Percentiles rank a stretch among this genome's conserved stretches.
Evolutionary conservation across 2,113 vertebrate species (phyloP).

Genomic region (Epinephelus fuscoguttatus): DNA sequence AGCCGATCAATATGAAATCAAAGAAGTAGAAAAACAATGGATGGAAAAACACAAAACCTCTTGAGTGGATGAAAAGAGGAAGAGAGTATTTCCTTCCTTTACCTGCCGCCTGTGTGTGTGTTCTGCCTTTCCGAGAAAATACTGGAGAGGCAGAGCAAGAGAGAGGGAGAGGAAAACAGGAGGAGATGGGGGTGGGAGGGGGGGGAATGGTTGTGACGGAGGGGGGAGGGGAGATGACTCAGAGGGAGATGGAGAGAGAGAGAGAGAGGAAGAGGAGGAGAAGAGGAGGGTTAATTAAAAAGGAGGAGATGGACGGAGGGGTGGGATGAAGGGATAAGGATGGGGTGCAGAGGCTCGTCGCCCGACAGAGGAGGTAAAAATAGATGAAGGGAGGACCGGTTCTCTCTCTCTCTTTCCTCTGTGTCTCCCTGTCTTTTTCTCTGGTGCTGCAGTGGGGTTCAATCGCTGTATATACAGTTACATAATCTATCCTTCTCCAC

Average conservation of each 20-base stretch:
- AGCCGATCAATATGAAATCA: conserved; percentile 20
- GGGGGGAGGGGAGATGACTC: conserved; percentile 82
- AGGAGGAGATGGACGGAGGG: conserved; percentile 63
- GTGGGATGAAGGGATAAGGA: conserved; percentile 65
- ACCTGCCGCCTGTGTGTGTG: conserved; percentile 77
- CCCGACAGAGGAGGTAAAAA: conserved; percentile 61
- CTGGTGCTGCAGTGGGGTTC: conserved; percentile 69
- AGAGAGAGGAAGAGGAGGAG: conserved; percentile 64
- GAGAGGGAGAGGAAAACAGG: conserved; percentile 30
- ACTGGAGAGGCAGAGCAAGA: conserved; percentile 64
- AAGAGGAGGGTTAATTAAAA: conserved; percentile 74
- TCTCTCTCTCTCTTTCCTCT: conserved; percentile 7
- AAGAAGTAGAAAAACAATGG: background rate
- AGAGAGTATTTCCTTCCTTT: conserved; percentile 64
- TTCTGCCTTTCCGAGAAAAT: conserved; percentile 74
- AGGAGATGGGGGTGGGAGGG: conserved; percentile 5
- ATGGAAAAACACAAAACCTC: conserved; percentile 19
- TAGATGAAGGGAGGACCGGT: conserved; percentile 52
- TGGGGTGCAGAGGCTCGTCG: conserved; percentile 49
- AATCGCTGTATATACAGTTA: conserved; percentile 52
- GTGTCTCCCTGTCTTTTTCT: conserved; percentile 41
- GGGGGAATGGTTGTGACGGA: conserved; percentile 62
- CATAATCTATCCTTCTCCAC: conserved; percentile 58
- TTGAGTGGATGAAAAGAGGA: conserved; percentile 35
- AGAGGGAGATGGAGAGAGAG: conserved; percentile 66